Base-by-base conservation (phyloP, 2,113 vertebrate species). In the Platichthys stellatus region DNA sequence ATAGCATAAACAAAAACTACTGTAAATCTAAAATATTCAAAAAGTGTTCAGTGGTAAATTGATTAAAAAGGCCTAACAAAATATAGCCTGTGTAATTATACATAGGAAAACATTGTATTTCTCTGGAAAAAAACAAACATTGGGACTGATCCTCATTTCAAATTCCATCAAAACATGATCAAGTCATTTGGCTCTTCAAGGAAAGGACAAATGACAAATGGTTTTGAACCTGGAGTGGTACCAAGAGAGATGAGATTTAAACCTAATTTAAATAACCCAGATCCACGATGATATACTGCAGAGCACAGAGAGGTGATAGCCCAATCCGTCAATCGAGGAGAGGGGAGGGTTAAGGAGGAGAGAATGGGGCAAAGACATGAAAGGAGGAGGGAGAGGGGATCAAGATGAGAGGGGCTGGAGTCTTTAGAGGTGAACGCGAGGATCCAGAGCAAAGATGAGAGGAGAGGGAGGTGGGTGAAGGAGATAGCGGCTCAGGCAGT, bases 261-360 rank as follows among this genome's bases (percentile, higher is more conserved):
- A 85, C 72, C 78, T 90, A 66, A 88, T 90, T 89, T 88, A 76
- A 89, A 90, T 91, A 88, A 89, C 78, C 80, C 73, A 89, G 78
- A 90, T 90, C 72, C 82, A 35, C 79, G 76, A 82, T 87, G 84
- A 89, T 82, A n/a, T 70, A 86, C 67, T 78, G 83, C 81, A 26
- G 69, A 64, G 85, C 70, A 56, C 3, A 20, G 77, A 67, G 76
- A 72, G 77, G 69, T 80, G 74, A 87, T 69, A 70, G 80, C 58
- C 79, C 84, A 78, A 85, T 88, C 85, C 58, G 61, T 90, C 83
- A 87, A 85, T 38, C 21, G 40, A 43, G 70, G 26, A 28, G 23
- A 63, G 13, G 13, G 23, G 21, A 28, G 74, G 68, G 63, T 63
- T 80, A 63, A 73, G 79, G 78, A 76, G 68, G 66, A 74, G 58